Evolutionary conservation across 1,140 invertebrate species (phyloP).

Genomic region (Oryctes rhinoceros): DNA sequence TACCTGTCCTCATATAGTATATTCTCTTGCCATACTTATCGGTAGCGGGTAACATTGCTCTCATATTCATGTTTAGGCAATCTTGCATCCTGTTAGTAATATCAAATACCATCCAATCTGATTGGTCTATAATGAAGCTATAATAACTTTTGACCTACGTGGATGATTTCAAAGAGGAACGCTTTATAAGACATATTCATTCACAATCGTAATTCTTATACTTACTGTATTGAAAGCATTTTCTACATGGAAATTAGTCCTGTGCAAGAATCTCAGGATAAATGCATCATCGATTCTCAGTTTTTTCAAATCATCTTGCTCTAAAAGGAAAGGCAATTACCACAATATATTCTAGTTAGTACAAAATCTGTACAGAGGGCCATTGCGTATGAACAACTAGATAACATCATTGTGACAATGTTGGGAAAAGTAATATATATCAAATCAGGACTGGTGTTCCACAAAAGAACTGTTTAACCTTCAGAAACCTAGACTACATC

Average conservation of each 20-base stretch:
- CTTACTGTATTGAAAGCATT: slow-evolving; percentile 29
- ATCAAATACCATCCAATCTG: neutral
- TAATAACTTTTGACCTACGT: slow-evolving; percentile 6
- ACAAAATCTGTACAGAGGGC: no score
- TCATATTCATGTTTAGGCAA: slow-evolving; percentile 27
- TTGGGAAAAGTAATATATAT: no score
- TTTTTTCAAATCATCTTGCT: slow-evolving; percentile 12
- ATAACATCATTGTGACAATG: no score
- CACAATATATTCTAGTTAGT: neutral
- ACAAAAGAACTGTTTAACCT: no score
- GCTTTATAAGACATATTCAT: neutral
- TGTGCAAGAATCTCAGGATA: slow-evolving; percentile 35
- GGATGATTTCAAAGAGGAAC: neutral
- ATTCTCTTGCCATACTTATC: slow-evolving; percentile 33
- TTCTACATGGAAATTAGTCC: slow-evolving; percentile 7
- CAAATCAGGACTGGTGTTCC: no score
- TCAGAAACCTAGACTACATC: no score
- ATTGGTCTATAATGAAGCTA: neutral
- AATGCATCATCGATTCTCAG: slow-evolving; percentile 36
- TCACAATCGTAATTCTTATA: neutral
- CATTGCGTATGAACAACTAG: no score
- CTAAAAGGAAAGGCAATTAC: neutral
- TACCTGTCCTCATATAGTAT: slow-evolving; percentile 27
- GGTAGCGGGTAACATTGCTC: neutral
- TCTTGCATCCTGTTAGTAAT: neutral